Percentiles rank a stretch among this genome's conserved stretches.
phyloP scores from a whole-genome alignment of 2,888 invertebrate genomes.

The Ornithoptera alexandrae region DNA sequence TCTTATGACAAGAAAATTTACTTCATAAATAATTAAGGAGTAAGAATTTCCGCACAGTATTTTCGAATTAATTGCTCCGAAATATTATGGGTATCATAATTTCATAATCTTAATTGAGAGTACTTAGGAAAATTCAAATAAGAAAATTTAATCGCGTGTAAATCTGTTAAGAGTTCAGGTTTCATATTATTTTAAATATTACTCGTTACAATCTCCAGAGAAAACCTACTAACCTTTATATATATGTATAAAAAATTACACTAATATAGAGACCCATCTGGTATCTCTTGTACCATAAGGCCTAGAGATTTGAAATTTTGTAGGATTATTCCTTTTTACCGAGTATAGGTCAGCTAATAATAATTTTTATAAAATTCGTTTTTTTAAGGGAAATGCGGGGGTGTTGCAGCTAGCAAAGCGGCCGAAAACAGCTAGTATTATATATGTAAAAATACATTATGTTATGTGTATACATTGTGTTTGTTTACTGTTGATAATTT shows the following conservation, averaged over 20 bases:
- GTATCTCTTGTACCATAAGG: too few relatives aligned
- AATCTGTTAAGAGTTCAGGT: conserved; percentile 47
- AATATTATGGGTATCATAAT: conserved; percentile 77
- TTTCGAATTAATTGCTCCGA: conserved; percentile 73
- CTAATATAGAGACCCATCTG: too few relatives aligned
- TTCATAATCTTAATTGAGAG: conserved; percentile 76
- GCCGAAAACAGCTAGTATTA: too few relatives aligned
- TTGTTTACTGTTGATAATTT: too few relatives aligned
- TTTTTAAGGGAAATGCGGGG: too few relatives aligned
- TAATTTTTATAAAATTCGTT: too few relatives aligned
- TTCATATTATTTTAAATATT: background rate
- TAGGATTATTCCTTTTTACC: too few relatives aligned
- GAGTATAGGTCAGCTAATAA: too few relatives aligned
- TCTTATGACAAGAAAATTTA: conserved; percentile 47
- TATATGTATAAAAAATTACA: background rate
- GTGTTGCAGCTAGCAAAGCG: too few relatives aligned
- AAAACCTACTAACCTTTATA: background rate
- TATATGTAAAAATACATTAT: too few relatives aligned
- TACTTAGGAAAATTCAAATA: conserved; percentile 68
- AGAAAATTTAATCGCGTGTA: conserved; percentile 69
- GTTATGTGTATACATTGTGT: too few relatives aligned
- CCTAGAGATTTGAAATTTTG: too few relatives aligned
- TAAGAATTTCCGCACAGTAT: conserved; percentile 57
- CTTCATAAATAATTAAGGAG: conserved; percentile 60
- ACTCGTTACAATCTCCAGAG: background rate